These are phyloP conservation scores for Morpho achilles DNA, from an alignment of 2,888 invertebrate species.

Conservation along the genomic window DNA sequence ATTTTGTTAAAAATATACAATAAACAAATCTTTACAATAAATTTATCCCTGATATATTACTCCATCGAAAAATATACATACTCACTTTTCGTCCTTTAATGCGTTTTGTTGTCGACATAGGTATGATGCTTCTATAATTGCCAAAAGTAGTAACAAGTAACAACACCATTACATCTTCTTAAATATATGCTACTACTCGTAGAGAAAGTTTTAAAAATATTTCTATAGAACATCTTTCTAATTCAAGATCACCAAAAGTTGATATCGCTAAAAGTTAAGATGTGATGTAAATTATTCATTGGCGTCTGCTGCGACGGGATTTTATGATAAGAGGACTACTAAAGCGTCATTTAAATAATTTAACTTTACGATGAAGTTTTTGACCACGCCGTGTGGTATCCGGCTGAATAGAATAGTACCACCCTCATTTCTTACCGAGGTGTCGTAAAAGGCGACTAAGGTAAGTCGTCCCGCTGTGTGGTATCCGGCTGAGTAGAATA, in stretches of 20 bases:
- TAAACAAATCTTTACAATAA: too few species aligned
- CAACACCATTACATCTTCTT: slow-evolving; percentile 42
- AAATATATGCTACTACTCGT: slow-evolving; percentile 43
- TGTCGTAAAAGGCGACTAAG: too few species aligned
- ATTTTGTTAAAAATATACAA: too few species aligned
- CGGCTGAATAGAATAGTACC: too few species aligned
- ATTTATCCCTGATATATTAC: too few species aligned
- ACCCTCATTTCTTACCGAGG: too few species aligned
- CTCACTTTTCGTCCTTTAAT: slow-evolving; percentile 65
- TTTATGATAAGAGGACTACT: slow-evolving; percentile 10
- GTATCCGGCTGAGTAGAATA: too few species aligned
- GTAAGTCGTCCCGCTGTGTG: too few species aligned
- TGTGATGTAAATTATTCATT: slow-evolving; percentile 24
- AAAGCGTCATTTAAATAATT: slow-evolving; percentile 17
- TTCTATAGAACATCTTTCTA: slow-evolving; percentile 51
- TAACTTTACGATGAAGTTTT: slow-evolving; percentile 15
- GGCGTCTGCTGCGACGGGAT: slow-evolving; percentile 12
- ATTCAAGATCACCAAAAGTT: background rate
- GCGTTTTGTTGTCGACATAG: slow-evolving; percentile 59
- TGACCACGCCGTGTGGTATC: too few species aligned
- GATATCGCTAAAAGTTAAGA: slow-evolving; percentile 3
- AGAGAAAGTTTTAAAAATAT: slow-evolving; percentile 53
- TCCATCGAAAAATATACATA: slow-evolving; percentile 18
- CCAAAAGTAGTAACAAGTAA: slow-evolving; percentile 52
- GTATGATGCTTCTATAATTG: slow-evolving; percentile 47